Conservation (phyloP, 2,888 invertebrate species). For the Papilio protenor region DNA sequence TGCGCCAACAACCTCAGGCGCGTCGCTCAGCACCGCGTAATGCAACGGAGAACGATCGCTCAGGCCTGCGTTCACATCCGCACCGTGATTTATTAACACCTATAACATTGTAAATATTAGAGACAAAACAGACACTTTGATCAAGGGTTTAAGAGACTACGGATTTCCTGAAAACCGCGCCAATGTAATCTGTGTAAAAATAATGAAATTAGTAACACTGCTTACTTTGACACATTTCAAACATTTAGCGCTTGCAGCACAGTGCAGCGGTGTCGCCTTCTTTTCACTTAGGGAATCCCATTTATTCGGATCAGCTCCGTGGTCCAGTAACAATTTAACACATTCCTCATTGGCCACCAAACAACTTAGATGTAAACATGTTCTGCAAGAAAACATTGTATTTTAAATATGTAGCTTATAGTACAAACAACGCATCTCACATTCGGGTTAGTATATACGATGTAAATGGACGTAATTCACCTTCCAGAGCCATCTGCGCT, state of each 20-base stretch:
- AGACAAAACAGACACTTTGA: constrained; percentile 36
- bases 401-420: neutral
- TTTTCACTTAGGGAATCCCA: constrained; percentile 88
- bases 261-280: constrained; percentile 90
- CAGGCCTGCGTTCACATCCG: constrained; percentile 91
- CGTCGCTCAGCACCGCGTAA: constrained; percentile 92
- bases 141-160: neutral
- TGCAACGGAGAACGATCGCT: constrained; percentile 90
- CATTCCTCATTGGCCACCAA: constrained; percentile 90
- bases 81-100: constrained; percentile 88
- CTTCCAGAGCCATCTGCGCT: constrained; percentile 87
- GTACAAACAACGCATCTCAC: no score
- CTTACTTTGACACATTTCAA: constrained; percentile 85
- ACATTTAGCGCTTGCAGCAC: constrained; percentile 88
- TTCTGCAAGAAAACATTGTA: constrained; percentile 58
- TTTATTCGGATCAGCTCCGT: constrained; percentile 87
- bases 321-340: constrained; percentile 87
- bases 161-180: neutral
- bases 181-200: neutral
- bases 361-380: constrained; percentile 90
- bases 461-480: constrained; percentile 63
- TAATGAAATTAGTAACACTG: constrained; percentile 44
- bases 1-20: constrained; percentile 88
- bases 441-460: neutral
- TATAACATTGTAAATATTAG: constrained; percentile 60